Percentiles rank a stretch among this genome's conserved stretches.
Conservation (phyloP, 2,797 vertebrate genomes). For the Saguinus oedipus region DNA sequence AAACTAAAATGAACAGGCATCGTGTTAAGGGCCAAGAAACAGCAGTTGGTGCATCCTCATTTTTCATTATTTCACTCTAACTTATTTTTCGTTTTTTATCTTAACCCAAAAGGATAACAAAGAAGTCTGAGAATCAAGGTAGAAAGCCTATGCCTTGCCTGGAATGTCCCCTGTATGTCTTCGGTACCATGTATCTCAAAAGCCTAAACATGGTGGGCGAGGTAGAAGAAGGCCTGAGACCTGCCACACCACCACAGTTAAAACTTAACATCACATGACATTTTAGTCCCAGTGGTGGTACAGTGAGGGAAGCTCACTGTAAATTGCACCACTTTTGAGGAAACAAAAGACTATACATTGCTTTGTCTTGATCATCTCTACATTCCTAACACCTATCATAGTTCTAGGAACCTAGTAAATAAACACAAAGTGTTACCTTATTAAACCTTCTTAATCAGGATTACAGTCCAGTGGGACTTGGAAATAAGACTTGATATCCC, state of each 20-base stretch:
- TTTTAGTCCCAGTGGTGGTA: background rate
- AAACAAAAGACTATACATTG: background rate
- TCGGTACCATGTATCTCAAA: background rate
- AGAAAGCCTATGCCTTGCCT: background rate
- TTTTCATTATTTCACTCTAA: background rate
- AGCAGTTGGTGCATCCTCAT: background rate
- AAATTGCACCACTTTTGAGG: background rate
- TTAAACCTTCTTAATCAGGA: background rate
- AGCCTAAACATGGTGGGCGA: background rate
- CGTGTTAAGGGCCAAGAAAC: background rate
- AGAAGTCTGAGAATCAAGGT: background rate
- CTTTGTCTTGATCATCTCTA: background rate
- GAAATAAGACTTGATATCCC: background rate
- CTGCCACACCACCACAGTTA: too few species aligned
- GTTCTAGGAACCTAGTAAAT: background rate
- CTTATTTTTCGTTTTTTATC: background rate
- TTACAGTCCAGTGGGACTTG: background rate
- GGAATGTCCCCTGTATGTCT: background rate
- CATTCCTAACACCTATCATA: background rate
- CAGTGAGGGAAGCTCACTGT: background rate
- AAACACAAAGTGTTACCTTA: background rate
- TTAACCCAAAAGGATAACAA: background rate
- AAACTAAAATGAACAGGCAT: background rate
- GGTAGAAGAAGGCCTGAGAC: background rate
- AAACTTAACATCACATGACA: background rate